A percentile compares a stretch with the other conserved stretches of the same genome.
Conservation (phyloP, 2,888 invertebrate species). For the Erpobdella octoculata region DNA sequence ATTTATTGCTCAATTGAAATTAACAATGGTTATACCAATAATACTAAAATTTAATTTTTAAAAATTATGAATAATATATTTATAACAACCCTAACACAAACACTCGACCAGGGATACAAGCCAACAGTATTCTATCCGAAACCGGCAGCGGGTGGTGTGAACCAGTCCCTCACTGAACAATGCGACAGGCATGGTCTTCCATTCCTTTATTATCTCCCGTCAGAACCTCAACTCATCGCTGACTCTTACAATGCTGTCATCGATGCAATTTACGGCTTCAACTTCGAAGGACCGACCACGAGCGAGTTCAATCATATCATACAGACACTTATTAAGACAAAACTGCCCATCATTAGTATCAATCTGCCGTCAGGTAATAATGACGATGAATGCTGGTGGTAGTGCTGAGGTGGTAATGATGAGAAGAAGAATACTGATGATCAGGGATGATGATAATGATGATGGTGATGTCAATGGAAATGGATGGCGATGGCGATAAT, state of each 20-base stretch:
- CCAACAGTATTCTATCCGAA: conserved; percentile 78
- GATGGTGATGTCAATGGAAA: not conserved
- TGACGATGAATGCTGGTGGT: too few species aligned
- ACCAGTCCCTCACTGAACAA: conserved; percentile 73
- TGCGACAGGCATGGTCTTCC: conserved; percentile 70
- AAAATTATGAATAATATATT: too few species aligned
- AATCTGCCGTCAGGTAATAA: conserved; percentile 75
- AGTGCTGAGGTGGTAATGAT: too few species aligned
- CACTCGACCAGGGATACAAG: conserved; percentile 63
- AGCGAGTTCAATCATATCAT: conserved; percentile 59
- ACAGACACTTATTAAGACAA: conserved; percentile 45
- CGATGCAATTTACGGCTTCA: conserved; percentile 91
- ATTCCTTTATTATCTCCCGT: conserved; percentile 57
- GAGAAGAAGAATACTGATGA: too few species aligned
- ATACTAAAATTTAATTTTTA: too few species aligned
- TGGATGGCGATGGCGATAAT: not conserved
- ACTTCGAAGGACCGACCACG: conserved; percentile 70
- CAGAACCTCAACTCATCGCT: conserved; percentile 41
- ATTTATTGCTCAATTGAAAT: too few species aligned
- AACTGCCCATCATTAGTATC: conserved; percentile 62
- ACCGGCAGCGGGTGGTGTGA: conserved; percentile 70
- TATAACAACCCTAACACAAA: not conserved
- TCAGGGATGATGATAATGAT: too few species aligned
- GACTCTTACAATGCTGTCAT: conserved; percentile 67
- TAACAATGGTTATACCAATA: too few species aligned